Evolutionary conservation across 2,888 invertebrate genomes (phyloP).

Genomic region (Chrysodeixis includens): DNA sequence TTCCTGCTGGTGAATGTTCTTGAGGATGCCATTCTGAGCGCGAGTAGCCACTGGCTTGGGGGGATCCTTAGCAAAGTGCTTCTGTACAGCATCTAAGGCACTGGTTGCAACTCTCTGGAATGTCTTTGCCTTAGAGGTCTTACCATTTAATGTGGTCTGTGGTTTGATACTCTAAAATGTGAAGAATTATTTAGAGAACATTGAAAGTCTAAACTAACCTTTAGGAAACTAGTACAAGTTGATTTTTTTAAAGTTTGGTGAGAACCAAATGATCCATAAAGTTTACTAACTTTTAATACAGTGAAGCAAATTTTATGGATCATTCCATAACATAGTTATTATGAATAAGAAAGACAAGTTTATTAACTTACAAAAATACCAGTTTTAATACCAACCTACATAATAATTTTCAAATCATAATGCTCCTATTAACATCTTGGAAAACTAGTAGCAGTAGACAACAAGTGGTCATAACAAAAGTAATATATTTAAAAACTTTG

Average conservation of each 20-base stretch:
- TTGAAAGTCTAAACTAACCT: neutral
- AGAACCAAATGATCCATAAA: too few species aligned
- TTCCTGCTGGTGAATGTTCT: slow-evolving; percentile 70
- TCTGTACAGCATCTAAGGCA: slow-evolving; percentile 80
- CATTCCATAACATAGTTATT: too few species aligned
- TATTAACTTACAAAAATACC: too few species aligned
- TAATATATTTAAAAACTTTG: neutral
- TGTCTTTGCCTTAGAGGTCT: slow-evolving; percentile 84
- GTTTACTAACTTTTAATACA: too few species aligned
- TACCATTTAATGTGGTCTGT: slow-evolving; percentile 74
- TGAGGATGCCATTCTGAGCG: slow-evolving; percentile 83
- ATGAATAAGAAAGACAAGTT: too few species aligned
- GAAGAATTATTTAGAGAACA: neutral
- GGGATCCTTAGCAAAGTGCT: slow-evolving; percentile 80
- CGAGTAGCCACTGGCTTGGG: slow-evolving; percentile 76
- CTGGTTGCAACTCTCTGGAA: slow-evolving; percentile 79
- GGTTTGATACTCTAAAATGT: slow-evolving; percentile 81
- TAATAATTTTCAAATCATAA: too few species aligned
- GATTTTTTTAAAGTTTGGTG: too few species aligned
- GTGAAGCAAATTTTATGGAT: too few species aligned
- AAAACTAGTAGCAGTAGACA: neutral
- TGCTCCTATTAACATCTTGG: too few species aligned
- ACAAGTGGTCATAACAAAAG: neutral
- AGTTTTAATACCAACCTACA: too few species aligned
- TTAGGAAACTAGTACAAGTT: too few species aligned